These are phyloP conservation scores for Danaus melanippus DNA, from an alignment of 1,140 invertebrate genomes.

Conservation along the genomic window DNA sequence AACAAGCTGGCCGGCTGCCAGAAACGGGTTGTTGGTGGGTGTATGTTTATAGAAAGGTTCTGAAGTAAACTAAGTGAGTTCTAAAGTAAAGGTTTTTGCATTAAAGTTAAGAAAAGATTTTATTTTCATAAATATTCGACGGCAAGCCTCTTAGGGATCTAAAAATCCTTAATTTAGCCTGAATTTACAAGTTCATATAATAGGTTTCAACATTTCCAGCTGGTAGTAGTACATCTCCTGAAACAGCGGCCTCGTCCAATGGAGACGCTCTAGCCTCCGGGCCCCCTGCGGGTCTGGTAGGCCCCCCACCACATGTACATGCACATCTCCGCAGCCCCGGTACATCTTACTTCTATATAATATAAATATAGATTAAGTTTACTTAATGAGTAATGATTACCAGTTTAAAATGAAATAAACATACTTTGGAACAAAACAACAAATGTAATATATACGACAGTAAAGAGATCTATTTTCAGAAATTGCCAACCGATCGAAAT, in stretches of 20 bases:
- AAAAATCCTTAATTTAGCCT: no score
- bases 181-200: no score
- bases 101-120: neutral
- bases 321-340: constrained; percentile 61
- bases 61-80: no score
- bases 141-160: neutral
- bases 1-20: constrained; percentile 56
- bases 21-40: constrained; percentile 52
- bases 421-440: no score
- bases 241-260: constrained; percentile 61
- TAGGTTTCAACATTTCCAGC: constrained; percentile 20
- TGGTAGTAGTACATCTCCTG: constrained; percentile 65
- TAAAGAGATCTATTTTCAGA: no score
- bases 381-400: neutral
- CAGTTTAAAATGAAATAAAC: no score
- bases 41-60: neutral
- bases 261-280: constrained; percentile 41
- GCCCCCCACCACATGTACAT: constrained; percentile 30
- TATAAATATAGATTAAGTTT: neutral
- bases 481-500: no score
- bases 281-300: no score
- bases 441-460: no score
- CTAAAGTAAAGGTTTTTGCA: neutral
- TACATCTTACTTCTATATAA: constrained; percentile 6
- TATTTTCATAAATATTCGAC: neutral